These are phyloP conservation scores for Holothuria leucospilota DNA, from an alignment of 53 echinoderm and acorn worm species.

Conservation along the genomic window DNA sequence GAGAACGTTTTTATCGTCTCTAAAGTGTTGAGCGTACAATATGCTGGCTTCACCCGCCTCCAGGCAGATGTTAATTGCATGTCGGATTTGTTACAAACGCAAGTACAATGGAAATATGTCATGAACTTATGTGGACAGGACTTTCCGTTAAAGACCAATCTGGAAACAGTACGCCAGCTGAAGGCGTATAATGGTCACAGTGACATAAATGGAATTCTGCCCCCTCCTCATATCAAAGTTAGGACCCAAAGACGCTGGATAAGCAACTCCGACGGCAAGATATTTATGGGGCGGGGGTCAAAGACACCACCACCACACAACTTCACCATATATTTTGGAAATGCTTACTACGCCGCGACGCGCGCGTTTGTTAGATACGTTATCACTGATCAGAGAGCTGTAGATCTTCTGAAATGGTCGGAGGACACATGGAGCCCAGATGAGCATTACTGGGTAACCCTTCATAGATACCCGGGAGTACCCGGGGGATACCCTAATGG, in stretches of 20 bases:
- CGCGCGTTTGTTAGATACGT: constrained; percentile 54
- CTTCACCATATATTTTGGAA: constrained; percentile 52
- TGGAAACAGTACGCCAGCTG: constrained; percentile 68
- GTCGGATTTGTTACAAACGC: constrained; percentile 56
- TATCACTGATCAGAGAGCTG: constrained; percentile 52
- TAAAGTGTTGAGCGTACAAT: constrained; percentile 46
- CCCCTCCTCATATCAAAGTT: constrained; percentile 1
- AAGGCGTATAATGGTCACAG: constrained; percentile 65
- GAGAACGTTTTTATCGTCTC: constrained; percentile 72
- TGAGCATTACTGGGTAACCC: constrained; percentile 69
- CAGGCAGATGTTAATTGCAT: constrained; percentile 79
- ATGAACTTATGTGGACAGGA: constrained; percentile 75
- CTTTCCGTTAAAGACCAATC: constrained; percentile 79
- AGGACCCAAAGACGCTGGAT: constrained; percentile 11
- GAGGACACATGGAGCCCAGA: constrained; percentile 67
- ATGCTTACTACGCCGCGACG: constrained; percentile 62
- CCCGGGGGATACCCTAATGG: constrained; percentile 60
- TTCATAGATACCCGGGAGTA: constrained; percentile 46
- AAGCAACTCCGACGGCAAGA: not conserved
- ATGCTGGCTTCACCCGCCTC: constrained; percentile 54
- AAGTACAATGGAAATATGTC: constrained; percentile 66
- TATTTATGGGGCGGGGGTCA: not conserved
- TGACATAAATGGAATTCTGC: constrained; percentile 43
- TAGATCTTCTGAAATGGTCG: constrained; percentile 65
- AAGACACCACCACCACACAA: constrained; percentile 69